Base-by-base conservation (phyloP, 2,113 vertebrate genomes). In the Cariama cristata region DNA sequence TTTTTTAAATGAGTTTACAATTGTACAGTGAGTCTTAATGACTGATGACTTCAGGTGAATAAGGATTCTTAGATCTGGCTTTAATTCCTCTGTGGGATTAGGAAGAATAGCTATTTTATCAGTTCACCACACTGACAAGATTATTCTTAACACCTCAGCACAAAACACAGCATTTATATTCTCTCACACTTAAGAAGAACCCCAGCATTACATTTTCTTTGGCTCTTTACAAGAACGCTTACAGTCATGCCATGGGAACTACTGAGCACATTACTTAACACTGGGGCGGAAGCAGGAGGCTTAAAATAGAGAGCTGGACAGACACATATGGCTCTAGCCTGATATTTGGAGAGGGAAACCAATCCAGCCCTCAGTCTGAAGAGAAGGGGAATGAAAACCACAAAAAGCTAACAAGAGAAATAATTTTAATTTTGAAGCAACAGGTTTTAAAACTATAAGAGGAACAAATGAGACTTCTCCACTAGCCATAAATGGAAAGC, bases 61-160 rank as follows among this genome's bases (percentile, higher is more conserved):
- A 82, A 88, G 75, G 42, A 84, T 77, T 88, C 75, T 50, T 73
- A 49, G 9, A 60, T 74, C 50, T 93, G 30, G 44, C 60, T 74
- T 49, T 11, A 82, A 86, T 35, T 84, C 42, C 53, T 77, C 80
- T 22, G 6, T 1, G 0, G 23, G 32, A 90, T 86, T 47, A 81
- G 72, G 68, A 80, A 92, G 69, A 86, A 88, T 17, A 83, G 50
- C 28, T 59, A 40, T 76, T 92, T 95, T 91, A 91, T 89, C 91
- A 90, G 68, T 71, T 83, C 53, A 62, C 53, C 1, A 0, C 59
- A 47, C 71, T 42, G 60, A 93, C 50, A 93, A 86, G 75, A 91
- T 90, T 81, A 74, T 67, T 84, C 56, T 72, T 59, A 95, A 86
- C 38, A 77, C 11, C 27, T 80, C 88, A 93, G 90, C 76, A 95